These are phyloP conservation scores for Chymomyza caudatula DNA, from an alignment of 2,888 invertebrate genomes.

Conservation along the genomic window DNA sequence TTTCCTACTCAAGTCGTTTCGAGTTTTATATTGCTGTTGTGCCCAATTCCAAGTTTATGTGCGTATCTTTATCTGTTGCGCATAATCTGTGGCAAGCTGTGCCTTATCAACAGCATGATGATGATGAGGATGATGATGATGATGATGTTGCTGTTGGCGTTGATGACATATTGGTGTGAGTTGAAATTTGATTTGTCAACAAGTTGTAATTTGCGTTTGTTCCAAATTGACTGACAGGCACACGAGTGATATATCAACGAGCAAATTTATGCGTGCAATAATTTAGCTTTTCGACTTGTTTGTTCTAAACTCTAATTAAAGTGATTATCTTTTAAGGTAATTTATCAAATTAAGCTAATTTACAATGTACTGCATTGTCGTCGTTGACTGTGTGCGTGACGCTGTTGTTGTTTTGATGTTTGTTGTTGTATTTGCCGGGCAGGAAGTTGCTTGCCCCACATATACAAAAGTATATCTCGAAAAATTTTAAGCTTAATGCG, in stretches of 20 bases:
- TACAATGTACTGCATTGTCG: constrained; percentile 4
- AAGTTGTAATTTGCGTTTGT: constrained; percentile 27
- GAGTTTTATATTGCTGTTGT: constrained; percentile 51
- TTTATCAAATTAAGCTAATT: constrained; percentile 56
- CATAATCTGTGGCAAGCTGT: not conserved
- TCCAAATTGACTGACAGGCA: constrained; percentile 32
- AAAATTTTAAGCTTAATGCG: not conserved
- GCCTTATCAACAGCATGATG: constrained; percentile 6
- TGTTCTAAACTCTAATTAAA: constrained; percentile 59
- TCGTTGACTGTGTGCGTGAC: not conserved
- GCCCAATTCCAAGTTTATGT: constrained; percentile 38
- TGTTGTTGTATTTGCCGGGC: not conserved
- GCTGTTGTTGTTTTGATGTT: not conserved
- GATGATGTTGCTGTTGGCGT: not conserved
- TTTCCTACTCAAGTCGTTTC: constrained; percentile 53
- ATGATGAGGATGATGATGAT: not conserved
- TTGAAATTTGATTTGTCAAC: constrained; percentile 50
- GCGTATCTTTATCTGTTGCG: not conserved
- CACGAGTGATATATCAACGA: constrained; percentile 7
- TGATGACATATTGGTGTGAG: not conserved
- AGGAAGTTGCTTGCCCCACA: not conserved
- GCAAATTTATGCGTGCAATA: constrained; percentile 26
- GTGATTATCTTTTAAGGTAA: constrained; percentile 48
- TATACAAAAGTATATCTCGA: not conserved
- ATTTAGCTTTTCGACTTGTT: not conserved